Conservation (phyloP, 1,140 invertebrate genomes). For the Gryon sp. region DNA sequence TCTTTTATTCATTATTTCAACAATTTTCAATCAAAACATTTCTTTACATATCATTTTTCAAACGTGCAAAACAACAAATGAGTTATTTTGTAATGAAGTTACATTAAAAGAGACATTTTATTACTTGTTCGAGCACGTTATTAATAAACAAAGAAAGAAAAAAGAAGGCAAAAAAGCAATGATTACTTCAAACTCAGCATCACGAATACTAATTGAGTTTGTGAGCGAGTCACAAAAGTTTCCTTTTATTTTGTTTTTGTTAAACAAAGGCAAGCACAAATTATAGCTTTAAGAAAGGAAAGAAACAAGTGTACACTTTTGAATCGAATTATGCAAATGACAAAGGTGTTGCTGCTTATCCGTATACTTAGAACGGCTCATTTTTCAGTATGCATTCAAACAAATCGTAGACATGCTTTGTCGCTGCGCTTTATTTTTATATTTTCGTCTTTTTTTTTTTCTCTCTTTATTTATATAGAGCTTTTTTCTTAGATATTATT, state of each 20-base stretch:
- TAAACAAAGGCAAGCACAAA: conserved; percentile 33
- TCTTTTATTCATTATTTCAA: too few species aligned
- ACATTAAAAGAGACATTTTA: too few species aligned
- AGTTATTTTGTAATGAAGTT: too few species aligned
- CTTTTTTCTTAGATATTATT: too few species aligned
- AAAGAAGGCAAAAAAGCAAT: too few species aligned
- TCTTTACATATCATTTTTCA: too few species aligned
- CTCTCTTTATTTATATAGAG: background rate
- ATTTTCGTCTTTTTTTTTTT: background rate
- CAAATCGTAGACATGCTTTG: conserved; percentile 36
- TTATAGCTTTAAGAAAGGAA: conserved; percentile 23
- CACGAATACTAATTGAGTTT: conserved; percentile 34
- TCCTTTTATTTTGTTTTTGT: conserved; percentile 14
- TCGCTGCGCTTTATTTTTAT: conserved; percentile 18
- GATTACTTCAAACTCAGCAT: background rate
- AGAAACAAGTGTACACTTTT: conserved; percentile 47
- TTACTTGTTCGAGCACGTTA: too few species aligned
- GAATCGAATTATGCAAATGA: conserved; percentile 51
- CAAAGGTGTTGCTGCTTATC: conserved; percentile 47
- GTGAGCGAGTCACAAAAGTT: background rate
- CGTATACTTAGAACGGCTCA: conserved; percentile 45
- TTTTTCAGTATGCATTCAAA: conserved; percentile 25
- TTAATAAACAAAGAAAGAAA: too few species aligned
- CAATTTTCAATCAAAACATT: too few species aligned
- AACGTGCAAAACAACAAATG: too few species aligned